Evolutionary conservation across 2,113 vertebrate species (phyloP).

Genomic region (Protobothrops flavoviridis): DNA sequence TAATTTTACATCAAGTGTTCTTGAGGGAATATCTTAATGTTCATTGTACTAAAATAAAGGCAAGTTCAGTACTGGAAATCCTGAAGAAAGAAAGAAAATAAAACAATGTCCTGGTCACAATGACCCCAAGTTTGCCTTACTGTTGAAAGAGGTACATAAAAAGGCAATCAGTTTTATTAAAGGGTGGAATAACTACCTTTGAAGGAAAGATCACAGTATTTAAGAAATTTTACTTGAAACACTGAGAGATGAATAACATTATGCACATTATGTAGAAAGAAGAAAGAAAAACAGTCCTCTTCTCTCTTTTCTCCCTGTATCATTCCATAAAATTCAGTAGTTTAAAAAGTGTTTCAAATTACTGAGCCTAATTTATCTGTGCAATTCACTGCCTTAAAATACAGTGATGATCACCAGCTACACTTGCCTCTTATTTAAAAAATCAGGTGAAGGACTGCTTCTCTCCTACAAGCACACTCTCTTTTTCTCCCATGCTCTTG

Average conservation of each 20-base stretch:
- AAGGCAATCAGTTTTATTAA: neutral
- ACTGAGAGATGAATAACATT: neutral
- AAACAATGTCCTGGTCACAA: neutral
- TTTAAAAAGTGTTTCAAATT: neutral
- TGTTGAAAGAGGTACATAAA: neutral
- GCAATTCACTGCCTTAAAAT: neutral
- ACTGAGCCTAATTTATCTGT: neutral
- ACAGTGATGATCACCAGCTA: neutral
- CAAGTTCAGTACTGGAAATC: neutral
- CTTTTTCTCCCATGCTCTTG: neutral
- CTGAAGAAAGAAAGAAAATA: neutral
- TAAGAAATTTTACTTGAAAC: neutral
- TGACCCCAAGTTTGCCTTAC: neutral
- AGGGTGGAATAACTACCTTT: neutral
- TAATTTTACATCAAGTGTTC: neutral
- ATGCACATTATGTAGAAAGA: neutral
- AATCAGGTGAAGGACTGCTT: neutral
- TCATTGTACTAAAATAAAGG: neutral
- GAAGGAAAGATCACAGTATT: neutral
- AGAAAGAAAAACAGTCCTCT: neutral
- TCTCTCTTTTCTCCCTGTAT: neutral
- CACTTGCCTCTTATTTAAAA: neutral
- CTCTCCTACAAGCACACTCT: neutral
- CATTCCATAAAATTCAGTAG: neutral
- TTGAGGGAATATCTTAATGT: neutral